Base-by-base conservation (phyloP, 2,888 invertebrate species). In the Cryptosula pallasiana region DNA sequence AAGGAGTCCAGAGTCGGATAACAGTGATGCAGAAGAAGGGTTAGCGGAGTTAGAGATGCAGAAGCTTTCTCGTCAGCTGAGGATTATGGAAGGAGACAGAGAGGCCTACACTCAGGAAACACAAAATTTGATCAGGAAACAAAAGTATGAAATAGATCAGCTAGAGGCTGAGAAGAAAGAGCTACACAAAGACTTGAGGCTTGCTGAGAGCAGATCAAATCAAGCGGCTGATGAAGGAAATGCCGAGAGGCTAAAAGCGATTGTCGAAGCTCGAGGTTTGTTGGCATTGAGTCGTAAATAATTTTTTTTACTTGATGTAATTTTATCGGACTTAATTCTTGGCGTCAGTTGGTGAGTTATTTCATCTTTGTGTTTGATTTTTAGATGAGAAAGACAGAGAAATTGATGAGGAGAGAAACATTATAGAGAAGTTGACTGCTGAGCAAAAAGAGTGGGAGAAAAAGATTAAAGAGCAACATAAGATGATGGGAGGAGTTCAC, bases 21-120 rank as follows among this genome's bases (percentile, higher is more conserved):
- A 74, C 71, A 83, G 81, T 72, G 79, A 76, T 0, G 82, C 82
- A 72, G 78, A 80, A 75, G 83, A 83, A 72, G 82, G 81, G 0
- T 70, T 81, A 72, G 79, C 78, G n/a, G 81, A 81, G 79, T 90
- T 90, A 73, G 92, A 95, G 82, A 86, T 93, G 78, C 87, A 89
- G 25, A 90, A 92, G 75, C 85, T 95, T 57, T 91, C 91, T 77
- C 88, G 93, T 79, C 92, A 92, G 88, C 91, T 90, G 81, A 88
- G 92, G 25, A 90, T 92, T 77, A 92, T 93, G 91, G 92, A 93
- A 82, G 89, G 90, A 74, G 92, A 92, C 82, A 87, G 91, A 0
- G 87, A 88, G 16, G 88, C 89, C 0, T 92, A 91, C 79, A 88
- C 88, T 72, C 90, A 89, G 79, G 90, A 91, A 79, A 89, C 89